Evolutionary conservation across 2,113 vertebrate species (phyloP), one percentile per base, ranked within the genome.

Genomic region (Vidua macroura): DNA sequence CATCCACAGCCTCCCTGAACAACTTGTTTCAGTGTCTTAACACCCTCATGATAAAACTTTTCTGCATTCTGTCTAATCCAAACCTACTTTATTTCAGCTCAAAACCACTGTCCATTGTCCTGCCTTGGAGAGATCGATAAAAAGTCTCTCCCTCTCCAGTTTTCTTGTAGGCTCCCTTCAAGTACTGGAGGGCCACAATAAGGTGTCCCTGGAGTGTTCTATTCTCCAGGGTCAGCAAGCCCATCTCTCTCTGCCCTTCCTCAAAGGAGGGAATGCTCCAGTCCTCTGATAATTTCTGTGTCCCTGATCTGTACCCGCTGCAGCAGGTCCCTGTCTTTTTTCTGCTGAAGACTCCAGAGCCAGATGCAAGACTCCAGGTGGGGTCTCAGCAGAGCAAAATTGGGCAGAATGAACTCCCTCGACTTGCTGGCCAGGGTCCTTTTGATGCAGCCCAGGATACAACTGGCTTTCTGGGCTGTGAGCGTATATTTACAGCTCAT

Each of bases 341-440:
- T 49, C 15, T 14, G 15, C 21, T 44, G 39, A 17, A 30, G 6
- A 9, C 28, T 7, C 20, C 44, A 80, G 35, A 53, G 23, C 7
- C 28, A 27, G 11, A 35, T 6, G 12, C 23, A 68, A 30, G 15
- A 68, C 39, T 63, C 17, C 31, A 78, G 43, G 24, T 43, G 15
- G 7, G 4, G 8, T 64, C 30, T 81, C 20, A 51, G 3, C 2
- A 62, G 13, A 77, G 25, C 9, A 49, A 25, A 72, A 75, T 2
- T 2, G 24, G 23, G 12, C 1, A 63, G 9, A 64, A 75, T 39
- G 9, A 58, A 30, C n/a, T 48, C 49, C 37, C 30, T 35, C 0
- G 0, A 39, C 13, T 28, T 66, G 23, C 41, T 51, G 21, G 24
- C 7, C 33, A 31, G 0, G 0, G 1, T 81, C 18, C 13, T 70